These are phyloP conservation scores for Mastomys natalensis DNA, from an alignment of 2,113 vertebrate species.

Conservation along the genomic window DNA sequence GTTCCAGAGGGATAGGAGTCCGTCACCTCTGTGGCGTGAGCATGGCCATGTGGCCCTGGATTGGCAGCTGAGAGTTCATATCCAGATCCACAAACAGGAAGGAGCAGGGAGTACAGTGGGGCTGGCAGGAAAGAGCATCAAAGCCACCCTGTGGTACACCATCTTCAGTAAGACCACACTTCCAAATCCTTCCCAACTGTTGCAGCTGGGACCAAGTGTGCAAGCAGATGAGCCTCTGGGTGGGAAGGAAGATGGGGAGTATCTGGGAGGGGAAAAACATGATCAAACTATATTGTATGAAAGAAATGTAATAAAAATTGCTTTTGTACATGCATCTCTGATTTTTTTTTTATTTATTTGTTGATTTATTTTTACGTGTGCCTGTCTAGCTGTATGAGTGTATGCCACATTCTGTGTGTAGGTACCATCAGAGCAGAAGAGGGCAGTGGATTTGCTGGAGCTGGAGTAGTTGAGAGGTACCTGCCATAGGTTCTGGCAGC, in stretches of 20 bases:
- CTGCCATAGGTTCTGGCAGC: not conserved
- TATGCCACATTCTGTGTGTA: not conserved
- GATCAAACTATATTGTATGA: not conserved
- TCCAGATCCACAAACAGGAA: not conserved
- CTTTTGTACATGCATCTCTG: not conserved
- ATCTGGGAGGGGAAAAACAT: not conserved
- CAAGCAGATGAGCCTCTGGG: no score
- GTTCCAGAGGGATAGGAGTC: not conserved
- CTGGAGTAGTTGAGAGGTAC: not conserved
- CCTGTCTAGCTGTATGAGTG: not conserved
- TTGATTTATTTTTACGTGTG: not conserved
- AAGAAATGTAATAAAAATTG: not conserved
- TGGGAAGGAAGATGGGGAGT: not conserved
- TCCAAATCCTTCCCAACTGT: not conserved
- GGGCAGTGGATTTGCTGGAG: not conserved
- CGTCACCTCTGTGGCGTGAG: not conserved
- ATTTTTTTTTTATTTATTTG: not conserved
- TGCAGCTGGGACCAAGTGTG: not conserved
- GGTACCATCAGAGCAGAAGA: not conserved
- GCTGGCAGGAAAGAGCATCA: not conserved
- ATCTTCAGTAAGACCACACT: not conserved
- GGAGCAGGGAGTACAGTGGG: not conserved
- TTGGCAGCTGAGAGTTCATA: not conserved
- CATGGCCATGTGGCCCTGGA: not conserved
- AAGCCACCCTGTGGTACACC: not conserved